These are phyloP conservation scores for Oncorhynchus keta DNA, from an alignment of 2,113 vertebrate genomes.

Conservation along the genomic window DNA sequence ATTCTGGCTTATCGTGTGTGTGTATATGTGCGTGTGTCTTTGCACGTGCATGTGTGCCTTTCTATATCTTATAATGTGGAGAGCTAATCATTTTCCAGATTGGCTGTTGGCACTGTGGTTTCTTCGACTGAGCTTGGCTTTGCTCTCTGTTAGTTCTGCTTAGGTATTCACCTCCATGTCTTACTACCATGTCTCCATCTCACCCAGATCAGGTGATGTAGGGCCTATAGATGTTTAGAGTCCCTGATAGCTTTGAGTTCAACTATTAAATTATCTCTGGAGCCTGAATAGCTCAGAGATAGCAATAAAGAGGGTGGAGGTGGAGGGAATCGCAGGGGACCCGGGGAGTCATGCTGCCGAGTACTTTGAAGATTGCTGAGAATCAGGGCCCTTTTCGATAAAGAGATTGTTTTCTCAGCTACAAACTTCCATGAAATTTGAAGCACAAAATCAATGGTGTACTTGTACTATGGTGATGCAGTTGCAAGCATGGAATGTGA, in stretches of 20 bases:
- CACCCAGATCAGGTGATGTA: conserved; percentile 26
- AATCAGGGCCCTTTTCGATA: conserved; percentile 12
- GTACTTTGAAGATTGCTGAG: conserved; percentile 26
- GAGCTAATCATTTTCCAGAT: neutral
- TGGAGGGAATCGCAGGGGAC: conserved; percentile 4
- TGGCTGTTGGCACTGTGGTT: conserved; percentile 8
- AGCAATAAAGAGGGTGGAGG: conserved; percentile 17
- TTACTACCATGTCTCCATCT: conserved; percentile 20
- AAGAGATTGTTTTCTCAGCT: conserved; percentile 27
- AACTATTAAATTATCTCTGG: conserved; percentile 35
- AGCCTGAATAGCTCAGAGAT: conserved; percentile 35
- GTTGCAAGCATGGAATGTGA: neutral
- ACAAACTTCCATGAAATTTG: conserved; percentile 19
- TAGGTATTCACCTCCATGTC: conserved; percentile 7
- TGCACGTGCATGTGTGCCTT: neutral
- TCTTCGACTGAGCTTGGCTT: conserved; percentile 8
- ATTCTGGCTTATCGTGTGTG: too few species aligned
- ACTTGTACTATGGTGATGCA: conserved; percentile 1
- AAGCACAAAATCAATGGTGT: conserved; percentile 19
- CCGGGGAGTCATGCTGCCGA: neutral
- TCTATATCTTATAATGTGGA: conserved; percentile 4
- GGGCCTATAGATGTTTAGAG: conserved; percentile 24
- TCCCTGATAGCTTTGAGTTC: conserved; percentile 38
- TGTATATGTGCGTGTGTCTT: too few species aligned
- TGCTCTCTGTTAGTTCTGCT: neutral